phyloP scores from a whole-genome alignment of 1,140 invertebrate genomes.

The Cotesia chilonis region DNA sequence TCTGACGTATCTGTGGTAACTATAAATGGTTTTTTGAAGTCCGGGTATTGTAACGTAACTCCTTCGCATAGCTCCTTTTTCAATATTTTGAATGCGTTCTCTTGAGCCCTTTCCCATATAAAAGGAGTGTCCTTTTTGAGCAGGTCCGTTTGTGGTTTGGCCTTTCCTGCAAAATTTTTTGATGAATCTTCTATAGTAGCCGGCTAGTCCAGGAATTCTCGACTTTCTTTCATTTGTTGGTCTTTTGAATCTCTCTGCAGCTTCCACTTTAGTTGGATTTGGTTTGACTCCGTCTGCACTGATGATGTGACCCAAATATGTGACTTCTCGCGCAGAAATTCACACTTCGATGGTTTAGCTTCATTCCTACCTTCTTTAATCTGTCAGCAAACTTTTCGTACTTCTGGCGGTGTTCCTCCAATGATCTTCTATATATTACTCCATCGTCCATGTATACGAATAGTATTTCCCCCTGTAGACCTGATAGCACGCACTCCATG shows the following conservation, averaged over 20 bases:
- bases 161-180: slow-evolving; percentile 11
- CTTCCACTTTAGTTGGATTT: not conserved
- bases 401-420: slow-evolving; percentile 11
- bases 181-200: slow-evolving; percentile 27
- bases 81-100: slow-evolving; percentile 11
- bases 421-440: slow-evolving; percentile 1
- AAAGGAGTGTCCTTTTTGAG: slow-evolving; percentile 12
- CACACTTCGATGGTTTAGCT: slow-evolving; percentile 14
- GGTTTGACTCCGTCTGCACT: not conserved
- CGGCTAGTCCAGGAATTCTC: slow-evolving; percentile 10
- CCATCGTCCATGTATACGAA: slow-evolving; percentile 22
- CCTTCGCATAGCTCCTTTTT: slow-evolving; percentile 30
- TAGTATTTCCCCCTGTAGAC: not conserved
- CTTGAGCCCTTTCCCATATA: not conserved
- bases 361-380: not conserved
- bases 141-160: not conserved
- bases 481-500: not conserved
- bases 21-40: slow-evolving; percentile 43
- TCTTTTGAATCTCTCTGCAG: not conserved
- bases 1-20: slow-evolving; percentile 42
- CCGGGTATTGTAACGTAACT: slow-evolving; percentile 42
- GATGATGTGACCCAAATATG: slow-evolving; percentile 11
- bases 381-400: not conserved
- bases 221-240: not conserved
- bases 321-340: slow-evolving; percentile 5